phyloP scores from a whole-genome alignment of 2,113 vertebrate species.

The Cynocephalus volans region DNA sequence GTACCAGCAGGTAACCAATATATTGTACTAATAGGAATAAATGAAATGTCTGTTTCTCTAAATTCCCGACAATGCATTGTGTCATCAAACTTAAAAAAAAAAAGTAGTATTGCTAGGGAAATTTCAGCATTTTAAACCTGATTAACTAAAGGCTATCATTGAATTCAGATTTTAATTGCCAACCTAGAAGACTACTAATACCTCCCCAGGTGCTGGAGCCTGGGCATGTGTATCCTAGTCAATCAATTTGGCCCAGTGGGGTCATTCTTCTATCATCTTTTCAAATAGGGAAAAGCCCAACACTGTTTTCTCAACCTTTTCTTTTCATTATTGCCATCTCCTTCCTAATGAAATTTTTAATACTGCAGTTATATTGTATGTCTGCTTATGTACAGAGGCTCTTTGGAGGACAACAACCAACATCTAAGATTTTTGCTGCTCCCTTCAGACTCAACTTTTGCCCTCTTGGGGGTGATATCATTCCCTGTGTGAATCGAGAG shows the following conservation, averaged over 20 bases:
- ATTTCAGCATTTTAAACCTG: not conserved
- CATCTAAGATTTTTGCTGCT: not conserved
- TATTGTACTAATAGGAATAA: not conserved
- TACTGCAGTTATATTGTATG: not conserved
- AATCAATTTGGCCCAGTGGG: not conserved
- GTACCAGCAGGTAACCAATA: not conserved
- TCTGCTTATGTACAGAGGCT: not conserved
- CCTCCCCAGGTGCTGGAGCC: not conserved
- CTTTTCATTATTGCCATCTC: not conserved
- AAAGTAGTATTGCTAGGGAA: not conserved
- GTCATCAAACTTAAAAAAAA: not conserved
- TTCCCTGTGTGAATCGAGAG: not conserved
- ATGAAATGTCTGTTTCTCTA: not conserved
- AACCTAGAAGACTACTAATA: not conserved
- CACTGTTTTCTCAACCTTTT: not conserved
- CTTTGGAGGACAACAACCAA: not conserved
- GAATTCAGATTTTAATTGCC: too few relatives aligned
- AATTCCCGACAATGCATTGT: not conserved
- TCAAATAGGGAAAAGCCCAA: not conserved
- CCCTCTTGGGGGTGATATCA: not conserved
- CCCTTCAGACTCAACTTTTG: not conserved
- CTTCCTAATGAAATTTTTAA: not conserved
- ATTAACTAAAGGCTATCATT: not conserved
- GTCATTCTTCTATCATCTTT: not conserved
- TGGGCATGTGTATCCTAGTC: not conserved